phyloP scores from a whole-genome alignment of 1,140 invertebrate species.

The Caenorhabditis brenneri region DNA sequence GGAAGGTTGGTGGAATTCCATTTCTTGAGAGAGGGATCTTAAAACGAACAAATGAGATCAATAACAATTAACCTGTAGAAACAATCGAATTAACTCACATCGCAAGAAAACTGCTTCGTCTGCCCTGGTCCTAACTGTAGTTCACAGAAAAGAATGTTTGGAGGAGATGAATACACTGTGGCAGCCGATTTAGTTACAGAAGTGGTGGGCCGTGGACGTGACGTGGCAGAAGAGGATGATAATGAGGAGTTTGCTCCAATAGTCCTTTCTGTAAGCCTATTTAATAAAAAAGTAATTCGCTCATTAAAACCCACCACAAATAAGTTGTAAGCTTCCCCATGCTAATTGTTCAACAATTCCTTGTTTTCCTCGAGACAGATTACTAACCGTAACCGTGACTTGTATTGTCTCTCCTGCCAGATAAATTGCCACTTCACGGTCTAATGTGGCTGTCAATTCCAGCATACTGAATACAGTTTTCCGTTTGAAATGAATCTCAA shows the following conservation, averaged over 20 bases:
- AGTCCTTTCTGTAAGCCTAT: conserved; percentile 31
- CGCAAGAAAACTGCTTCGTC: conserved; percentile 55
- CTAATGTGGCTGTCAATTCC: conserved; percentile 46
- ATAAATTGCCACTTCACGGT: conserved; percentile 54
- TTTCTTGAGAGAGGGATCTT: conserved; percentile 52
- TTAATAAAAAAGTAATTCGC: neutral
- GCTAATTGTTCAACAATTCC: conserved; percentile 57
- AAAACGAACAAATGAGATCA: neutral
- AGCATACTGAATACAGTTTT: conserved; percentile 17
- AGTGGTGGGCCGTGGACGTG: conserved; percentile 53
- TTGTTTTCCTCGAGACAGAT: conserved; percentile 53
- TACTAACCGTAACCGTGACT: conserved; percentile 55
- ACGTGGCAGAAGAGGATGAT: conserved; percentile 26
- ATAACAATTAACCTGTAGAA: neutral
- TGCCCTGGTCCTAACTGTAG: conserved; percentile 58
- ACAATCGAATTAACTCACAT: conserved; percentile 45
- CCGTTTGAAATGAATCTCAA: no score
- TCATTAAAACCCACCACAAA: conserved; percentile 66
- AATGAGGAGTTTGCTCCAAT: neutral
- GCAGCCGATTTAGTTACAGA: conserved; percentile 58
- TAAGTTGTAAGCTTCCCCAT: conserved; percentile 69
- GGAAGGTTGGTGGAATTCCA: conserved; percentile 54
- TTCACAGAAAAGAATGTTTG: conserved; percentile 67
- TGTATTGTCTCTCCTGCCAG: conserved; percentile 48
- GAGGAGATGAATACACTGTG: conserved; percentile 66